Percentiles rank a stretch among this genome's conserved stretches.
Evolutionary conservation across 1,140 invertebrate species (phyloP).

Genomic region (Argopecten irradians): DNA sequence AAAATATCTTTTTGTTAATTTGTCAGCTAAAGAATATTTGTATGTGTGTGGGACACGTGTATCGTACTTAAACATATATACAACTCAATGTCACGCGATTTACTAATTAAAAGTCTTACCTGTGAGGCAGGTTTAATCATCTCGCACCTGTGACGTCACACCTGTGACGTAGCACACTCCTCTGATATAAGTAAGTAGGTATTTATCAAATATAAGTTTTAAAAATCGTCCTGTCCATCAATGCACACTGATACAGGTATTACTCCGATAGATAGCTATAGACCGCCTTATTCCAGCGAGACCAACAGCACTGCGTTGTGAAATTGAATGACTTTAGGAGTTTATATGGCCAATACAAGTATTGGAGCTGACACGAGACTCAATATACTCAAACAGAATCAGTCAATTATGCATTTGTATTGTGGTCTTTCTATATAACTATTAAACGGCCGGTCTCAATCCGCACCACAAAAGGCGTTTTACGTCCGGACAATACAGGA

Average conservation of each 20-base stretch:
- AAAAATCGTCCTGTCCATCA: background rate
- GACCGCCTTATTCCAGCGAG: background rate
- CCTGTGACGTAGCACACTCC: background rate
- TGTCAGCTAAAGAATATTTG: no score
- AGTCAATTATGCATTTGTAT: background rate
- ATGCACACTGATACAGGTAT: background rate
- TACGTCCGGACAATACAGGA: background rate
- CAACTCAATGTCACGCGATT: background rate
- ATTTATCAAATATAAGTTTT: no score
- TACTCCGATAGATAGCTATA: background rate
- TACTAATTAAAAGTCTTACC: background rate
- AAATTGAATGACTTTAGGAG: slow-evolving; percentile 16
- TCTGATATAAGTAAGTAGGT: background rate
- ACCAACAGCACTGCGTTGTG: background rate
- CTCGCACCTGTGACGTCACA: background rate
- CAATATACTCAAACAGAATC: background rate
- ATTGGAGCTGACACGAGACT: background rate
- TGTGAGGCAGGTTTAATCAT: background rate
- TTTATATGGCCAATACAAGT: background rate
- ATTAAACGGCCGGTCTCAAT: background rate
- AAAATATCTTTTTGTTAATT: no score
- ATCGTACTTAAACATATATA: background rate
- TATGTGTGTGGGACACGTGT: no score
- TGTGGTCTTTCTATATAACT: slow-evolving; percentile 2
- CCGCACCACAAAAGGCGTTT: background rate